Conservation (phyloP, 2,797 vertebrate genomes). For the Micropoecilia bifurca region DNA sequence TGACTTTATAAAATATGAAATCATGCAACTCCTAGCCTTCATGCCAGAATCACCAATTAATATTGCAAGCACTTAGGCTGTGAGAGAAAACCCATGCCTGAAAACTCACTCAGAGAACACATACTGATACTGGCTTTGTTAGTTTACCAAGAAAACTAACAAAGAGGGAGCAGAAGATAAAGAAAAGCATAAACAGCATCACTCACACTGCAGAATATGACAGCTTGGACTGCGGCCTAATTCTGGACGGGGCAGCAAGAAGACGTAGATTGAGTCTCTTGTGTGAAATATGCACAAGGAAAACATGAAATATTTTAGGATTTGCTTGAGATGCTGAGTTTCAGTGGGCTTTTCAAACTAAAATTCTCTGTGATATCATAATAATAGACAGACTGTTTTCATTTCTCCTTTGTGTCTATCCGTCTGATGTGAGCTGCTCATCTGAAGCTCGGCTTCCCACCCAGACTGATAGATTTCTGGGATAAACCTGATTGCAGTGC, state of each 20-base stretch:
- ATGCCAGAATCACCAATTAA: no score
- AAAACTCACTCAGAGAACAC: background rate
- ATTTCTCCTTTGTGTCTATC: background rate
- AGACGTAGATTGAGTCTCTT: background rate
- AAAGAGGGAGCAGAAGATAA: background rate
- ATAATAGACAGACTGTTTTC: background rate
- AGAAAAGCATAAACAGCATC: background rate
- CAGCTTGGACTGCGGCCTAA: background rate
- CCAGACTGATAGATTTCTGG: background rate
- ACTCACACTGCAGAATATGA: background rate
- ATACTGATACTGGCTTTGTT: no score
- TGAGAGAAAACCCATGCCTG: no score
- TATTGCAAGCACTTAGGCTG: no score
- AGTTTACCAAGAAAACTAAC: no score
- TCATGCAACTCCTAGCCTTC: no score
- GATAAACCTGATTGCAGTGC: background rate
- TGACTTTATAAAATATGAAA: no score
- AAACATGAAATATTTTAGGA: background rate
- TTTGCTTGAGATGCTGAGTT: background rate
- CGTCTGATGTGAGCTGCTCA: background rate
- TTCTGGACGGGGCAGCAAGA: background rate
- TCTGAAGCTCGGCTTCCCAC: background rate
- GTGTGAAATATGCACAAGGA: background rate
- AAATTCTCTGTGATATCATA: background rate
- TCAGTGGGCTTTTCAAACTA: background rate